These are phyloP conservation scores for Contarinia nasturtii DNA, from an alignment of 1,140 invertebrate species.

Conservation along the genomic window DNA sequence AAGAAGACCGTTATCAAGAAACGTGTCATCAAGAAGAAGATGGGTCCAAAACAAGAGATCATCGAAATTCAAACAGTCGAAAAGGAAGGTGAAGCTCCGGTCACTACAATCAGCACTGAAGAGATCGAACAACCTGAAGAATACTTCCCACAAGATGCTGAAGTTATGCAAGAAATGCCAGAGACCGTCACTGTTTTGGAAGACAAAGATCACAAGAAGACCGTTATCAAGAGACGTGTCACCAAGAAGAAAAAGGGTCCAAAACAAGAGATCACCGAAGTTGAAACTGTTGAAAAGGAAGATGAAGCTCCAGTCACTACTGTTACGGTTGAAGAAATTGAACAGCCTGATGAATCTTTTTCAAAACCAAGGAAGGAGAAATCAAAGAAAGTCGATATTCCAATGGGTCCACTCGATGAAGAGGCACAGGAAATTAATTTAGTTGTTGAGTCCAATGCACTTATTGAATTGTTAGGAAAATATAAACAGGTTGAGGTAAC, in stretches of 20 bases:
- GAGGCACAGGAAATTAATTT: no score
- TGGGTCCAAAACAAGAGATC: constrained; percentile 13
- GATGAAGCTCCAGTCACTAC: constrained; percentile 7
- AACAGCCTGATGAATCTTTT: constrained; percentile 12
- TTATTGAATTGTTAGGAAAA: no score
- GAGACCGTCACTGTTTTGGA: no score
- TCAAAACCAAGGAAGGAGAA: no score
- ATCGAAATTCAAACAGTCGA: constrained; percentile 16
- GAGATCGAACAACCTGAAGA: constrained; percentile 7
- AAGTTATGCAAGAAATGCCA: neutral
- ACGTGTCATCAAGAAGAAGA: constrained; percentile 16
- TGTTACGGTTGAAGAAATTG: constrained; percentile 5
- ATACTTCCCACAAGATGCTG: constrained; percentile 7
- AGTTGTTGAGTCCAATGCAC: no score
- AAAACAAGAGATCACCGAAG: constrained; percentile 19
- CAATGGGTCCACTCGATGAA: no score
- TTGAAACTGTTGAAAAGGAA: constrained; percentile 25
- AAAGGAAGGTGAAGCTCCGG: constrained; percentile 16
- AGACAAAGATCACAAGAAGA: constrained; percentile 13
- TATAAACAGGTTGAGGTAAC: no score
- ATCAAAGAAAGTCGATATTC: no score
- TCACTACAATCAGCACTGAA: constrained; percentile 11
- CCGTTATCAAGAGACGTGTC: constrained; percentile 14
- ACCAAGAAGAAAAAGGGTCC: constrained; percentile 15
- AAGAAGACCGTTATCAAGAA: constrained; percentile 16